Evolutionary conservation across 2,888 invertebrate species (phyloP).

Genomic region (Sarcophaga rosellei): DNA sequence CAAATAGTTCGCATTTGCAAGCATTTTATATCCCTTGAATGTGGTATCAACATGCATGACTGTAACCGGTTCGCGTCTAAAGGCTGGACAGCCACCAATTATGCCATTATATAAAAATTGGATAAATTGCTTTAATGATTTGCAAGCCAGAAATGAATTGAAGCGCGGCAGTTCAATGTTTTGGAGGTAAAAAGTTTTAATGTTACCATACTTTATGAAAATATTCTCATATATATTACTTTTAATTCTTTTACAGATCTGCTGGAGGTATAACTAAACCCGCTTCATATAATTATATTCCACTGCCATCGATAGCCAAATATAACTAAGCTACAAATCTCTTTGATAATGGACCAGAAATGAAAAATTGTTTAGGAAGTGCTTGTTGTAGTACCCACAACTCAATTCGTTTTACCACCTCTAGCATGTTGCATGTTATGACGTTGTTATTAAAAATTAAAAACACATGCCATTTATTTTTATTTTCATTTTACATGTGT

Average conservation of each 20-base stretch:
- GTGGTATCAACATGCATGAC: constrained; percentile 96
- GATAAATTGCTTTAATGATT: constrained; percentile 92
- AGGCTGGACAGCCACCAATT: constrained; percentile 90
- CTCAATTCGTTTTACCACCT: constrained; percentile 19
- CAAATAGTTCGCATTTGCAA: constrained; percentile 87
- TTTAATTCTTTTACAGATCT: constrained; percentile 50
- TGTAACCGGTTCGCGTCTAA: constrained; percentile 90
- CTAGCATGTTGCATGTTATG: neutral
- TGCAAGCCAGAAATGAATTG: constrained; percentile 88
- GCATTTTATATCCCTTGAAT: constrained; percentile 94
- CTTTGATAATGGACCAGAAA: neutral
- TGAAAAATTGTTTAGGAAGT: neutral
- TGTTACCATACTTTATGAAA: too few species aligned
- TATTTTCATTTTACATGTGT: constrained; percentile 23
- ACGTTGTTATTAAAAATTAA: constrained; percentile 36
- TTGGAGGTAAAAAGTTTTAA: constrained; percentile 75
- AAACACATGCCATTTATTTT: constrained; percentile 9
- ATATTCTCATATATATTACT: neutral
- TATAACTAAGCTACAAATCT: constrained; percentile 68
- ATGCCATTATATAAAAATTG: constrained; percentile 92
- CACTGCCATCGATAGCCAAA: constrained; percentile 74
- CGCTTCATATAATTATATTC: constrained; percentile 69
- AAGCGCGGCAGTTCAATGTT: constrained; percentile 92
- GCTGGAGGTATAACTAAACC: constrained; percentile 54
- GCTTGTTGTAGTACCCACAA: neutral